Evolutionary conservation across 1,140 invertebrate genomes (phyloP), one percentile per base, ranked within the genome.

Genomic region (Trachymyrmex septentrionalis): DNA sequence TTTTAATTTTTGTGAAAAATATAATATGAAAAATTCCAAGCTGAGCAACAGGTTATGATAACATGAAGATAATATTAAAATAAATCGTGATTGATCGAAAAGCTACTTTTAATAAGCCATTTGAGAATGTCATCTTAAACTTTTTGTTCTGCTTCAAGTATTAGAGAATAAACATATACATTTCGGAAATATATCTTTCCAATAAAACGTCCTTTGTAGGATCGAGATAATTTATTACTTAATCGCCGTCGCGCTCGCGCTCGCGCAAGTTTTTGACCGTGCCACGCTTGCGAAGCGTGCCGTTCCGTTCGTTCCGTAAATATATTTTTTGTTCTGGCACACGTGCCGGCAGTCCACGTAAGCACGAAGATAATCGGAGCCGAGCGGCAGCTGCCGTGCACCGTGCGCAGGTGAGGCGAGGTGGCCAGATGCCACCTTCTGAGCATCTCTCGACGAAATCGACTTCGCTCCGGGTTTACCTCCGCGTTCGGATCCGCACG

Each of bases 311-410:
- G 61, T 76, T 67, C 80, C 85, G 71, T 69, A 84, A 86, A 90
- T 89, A 24, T 50, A 90, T 90, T 75, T 90, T 89, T 87, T 90
- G 85, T 71, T 64, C 61, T 90, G 80, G 84, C 55, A 75, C 89
- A 89, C 88, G 88, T 88, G 86, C 88, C 76, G 85, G 71, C 76
- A 78, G 76, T 64, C 81, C 81, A 87, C 88, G 88, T 90, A 90
- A 90, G 88, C 88, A 86, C 24, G 77, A 86, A 90, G 88, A 87
- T 90, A 90, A 90, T 78, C 86, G 76, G 61, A 61, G 87, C 88
- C 88, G 88, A 87, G 75, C 85, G 67, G 89, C 88, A 90, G 89
- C 89, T 90, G 89, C 73, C 63, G 27, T 73, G 59, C 24, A 85
- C 50, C 21, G 50, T 63, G 82, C 86, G 88, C 89, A 90, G 89